A percentile compares a stretch with the other conserved stretches of the same genome.
These are phyloP conservation scores for Desmodus rotundus DNA, from an alignment of 2,113 vertebrate genomes.

Conservation along the genomic window DNA sequence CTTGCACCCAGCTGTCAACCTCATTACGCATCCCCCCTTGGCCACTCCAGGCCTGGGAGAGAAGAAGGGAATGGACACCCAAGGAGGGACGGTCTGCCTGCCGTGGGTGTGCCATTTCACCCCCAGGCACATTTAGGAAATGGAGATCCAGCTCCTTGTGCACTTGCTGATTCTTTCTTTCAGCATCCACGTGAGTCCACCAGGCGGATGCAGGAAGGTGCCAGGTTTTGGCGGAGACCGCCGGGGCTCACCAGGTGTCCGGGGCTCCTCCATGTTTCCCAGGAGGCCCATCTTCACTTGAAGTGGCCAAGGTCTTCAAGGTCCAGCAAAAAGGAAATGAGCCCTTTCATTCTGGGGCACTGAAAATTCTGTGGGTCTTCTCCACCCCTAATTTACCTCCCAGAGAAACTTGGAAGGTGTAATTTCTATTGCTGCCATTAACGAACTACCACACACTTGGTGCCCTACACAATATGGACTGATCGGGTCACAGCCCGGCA, in stretches of 20 bases:
- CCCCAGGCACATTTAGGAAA: neutral
- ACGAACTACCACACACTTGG: neutral
- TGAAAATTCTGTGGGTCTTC: neutral
- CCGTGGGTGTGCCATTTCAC: neutral
- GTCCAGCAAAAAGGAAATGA: neutral
- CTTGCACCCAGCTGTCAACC: neutral
- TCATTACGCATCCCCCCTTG: neutral
- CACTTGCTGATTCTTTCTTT: neutral
- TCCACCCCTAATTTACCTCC: neutral
- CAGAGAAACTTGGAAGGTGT: neutral
- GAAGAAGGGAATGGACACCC: neutral
- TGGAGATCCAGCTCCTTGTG: neutral
- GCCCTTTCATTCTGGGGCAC: neutral
- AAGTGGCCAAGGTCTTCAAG: neutral
- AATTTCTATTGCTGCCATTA: neutral
- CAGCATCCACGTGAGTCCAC: neutral
- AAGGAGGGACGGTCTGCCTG: rapidly evolving
- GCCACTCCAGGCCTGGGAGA: neutral
- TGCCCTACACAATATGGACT: neutral
- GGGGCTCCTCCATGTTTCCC: neutral
- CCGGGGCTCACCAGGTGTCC: neutral
- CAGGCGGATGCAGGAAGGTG: neutral
- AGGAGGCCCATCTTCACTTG: neutral
- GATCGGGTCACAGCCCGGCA: neutral
- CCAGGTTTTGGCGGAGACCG: neutral